These are phyloP conservation scores for Aix galericulata DNA, from an alignment of 2,113 vertebrate genomes.

Conservation along the genomic window DNA sequence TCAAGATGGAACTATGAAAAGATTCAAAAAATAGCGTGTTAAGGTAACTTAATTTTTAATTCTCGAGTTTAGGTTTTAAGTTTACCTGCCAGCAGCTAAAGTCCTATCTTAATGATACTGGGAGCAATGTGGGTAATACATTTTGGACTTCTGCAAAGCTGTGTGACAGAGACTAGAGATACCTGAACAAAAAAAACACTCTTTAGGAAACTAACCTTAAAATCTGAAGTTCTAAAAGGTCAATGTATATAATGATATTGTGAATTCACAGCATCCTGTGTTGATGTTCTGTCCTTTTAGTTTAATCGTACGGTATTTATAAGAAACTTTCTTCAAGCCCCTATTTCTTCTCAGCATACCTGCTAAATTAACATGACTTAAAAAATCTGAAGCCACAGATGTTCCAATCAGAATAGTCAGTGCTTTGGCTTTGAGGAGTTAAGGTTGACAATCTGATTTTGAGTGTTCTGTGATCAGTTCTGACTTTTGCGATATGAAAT, in stretches of 20 bases:
- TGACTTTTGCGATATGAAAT: neutral
- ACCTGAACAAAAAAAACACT: neutral
- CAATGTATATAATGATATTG: neutral
- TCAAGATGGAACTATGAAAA: neutral
- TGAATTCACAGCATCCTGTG: neutral
- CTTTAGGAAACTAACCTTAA: neutral
- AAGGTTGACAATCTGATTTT: neutral
- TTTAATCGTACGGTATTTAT: neutral
- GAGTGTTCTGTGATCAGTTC: neutral
- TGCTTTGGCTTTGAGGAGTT: neutral
- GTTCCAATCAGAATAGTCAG: neutral
- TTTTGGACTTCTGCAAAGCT: neutral
- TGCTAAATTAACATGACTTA: neutral
- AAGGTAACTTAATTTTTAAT: neutral
- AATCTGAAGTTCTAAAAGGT: neutral
- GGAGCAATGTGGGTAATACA: rapidly evolving
- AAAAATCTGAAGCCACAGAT: neutral
- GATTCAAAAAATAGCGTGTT: too few species aligned
- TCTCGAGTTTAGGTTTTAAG: neutral
- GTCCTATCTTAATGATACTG: neutral
- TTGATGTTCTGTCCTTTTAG: neutral
- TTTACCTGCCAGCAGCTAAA: neutral
- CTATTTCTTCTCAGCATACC: neutral
- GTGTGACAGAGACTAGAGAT: neutral
- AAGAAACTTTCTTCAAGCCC: neutral